These are phyloP conservation scores for Polymixis lichenea DNA, from an alignment of 2,888 invertebrate genomes.

Conservation along the genomic window DNA sequence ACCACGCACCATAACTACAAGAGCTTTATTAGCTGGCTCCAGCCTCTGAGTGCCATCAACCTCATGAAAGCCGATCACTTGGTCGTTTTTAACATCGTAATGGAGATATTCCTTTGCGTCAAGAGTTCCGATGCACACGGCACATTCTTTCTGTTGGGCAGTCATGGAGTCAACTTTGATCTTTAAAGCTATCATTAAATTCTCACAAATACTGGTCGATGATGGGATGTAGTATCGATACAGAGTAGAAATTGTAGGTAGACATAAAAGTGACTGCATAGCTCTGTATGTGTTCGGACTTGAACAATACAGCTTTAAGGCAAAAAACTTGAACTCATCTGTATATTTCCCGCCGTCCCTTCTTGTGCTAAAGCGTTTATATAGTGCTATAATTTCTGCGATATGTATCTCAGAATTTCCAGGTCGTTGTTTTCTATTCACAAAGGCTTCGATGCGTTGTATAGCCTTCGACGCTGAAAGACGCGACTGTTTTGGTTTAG, in stretches of 20 bases:
- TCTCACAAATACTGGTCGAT: conserved; percentile 23
- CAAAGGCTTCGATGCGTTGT: conserved; percentile 14
- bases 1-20: conserved; percentile 62
- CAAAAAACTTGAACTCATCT: conserved; percentile 47
- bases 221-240: conserved; percentile 39
- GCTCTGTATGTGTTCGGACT: conserved; percentile 51
- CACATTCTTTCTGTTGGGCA: conserved; percentile 57
- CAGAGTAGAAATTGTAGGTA: conserved; percentile 47
- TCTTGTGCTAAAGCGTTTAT: conserved; percentile 19
- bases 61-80: conserved; percentile 62
- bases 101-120: conserved; percentile 45
- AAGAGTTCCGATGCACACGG: conserved; percentile 54
- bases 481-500: not conserved
- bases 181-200: conserved; percentile 47
- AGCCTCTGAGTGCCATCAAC: conserved; percentile 46
- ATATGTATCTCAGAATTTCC: conserved; percentile 13
- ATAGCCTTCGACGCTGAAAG: not conserved
- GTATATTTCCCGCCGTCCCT: conserved; percentile 19
- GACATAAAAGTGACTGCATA: conserved; percentile 36
- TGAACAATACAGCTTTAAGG: conserved; percentile 55
- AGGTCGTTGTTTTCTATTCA: not conserved
- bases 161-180: conserved; percentile 58
- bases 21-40: conserved; percentile 42
- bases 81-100: conserved; percentile 58
- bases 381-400: conserved; percentile 37